These are phyloP conservation scores for Diabrotica virgifera DNA, from an alignment of 1,140 invertebrate species.

Conservation along the genomic window DNA sequence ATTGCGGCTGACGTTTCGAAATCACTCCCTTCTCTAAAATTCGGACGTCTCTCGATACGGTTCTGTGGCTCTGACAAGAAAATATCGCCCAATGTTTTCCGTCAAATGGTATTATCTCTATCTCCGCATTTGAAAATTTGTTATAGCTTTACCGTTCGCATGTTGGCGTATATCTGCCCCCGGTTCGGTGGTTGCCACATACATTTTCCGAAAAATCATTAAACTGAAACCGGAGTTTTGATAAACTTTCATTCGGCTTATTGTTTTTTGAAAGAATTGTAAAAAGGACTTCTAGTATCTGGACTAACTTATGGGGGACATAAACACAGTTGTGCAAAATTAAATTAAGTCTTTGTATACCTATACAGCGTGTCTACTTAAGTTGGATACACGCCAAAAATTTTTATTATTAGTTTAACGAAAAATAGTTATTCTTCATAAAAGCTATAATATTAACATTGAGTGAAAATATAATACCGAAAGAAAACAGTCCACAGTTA, in stretches of 20 bases:
- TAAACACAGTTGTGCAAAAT: too few species aligned
- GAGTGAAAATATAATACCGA: too few species aligned
- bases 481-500: too few species aligned
- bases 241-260: neutral
- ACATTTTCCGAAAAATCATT: neutral
- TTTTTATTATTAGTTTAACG: too few species aligned
- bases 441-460: too few species aligned
- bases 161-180: neutral
- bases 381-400: too few species aligned
- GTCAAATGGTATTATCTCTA: conserved; percentile 1
- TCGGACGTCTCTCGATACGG: neutral
- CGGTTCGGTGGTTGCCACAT: neutral
- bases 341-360: too few species aligned
- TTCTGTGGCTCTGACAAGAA: neutral
- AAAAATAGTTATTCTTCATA: too few species aligned
- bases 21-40: neutral
- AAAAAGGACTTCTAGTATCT: too few species aligned
- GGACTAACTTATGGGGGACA: too few species aligned
- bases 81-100: conserved; percentile 2
- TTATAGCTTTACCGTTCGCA: neutral
- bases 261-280: too few species aligned
- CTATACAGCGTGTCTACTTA: too few species aligned
- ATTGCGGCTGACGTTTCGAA: neutral
- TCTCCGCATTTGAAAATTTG: conserved; percentile 2
- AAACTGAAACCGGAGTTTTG: neutral